These are phyloP conservation scores for Pachydiplax longipennis DNA, from an alignment of 2,888 invertebrate genomes.

Conservation along the genomic window DNA sequence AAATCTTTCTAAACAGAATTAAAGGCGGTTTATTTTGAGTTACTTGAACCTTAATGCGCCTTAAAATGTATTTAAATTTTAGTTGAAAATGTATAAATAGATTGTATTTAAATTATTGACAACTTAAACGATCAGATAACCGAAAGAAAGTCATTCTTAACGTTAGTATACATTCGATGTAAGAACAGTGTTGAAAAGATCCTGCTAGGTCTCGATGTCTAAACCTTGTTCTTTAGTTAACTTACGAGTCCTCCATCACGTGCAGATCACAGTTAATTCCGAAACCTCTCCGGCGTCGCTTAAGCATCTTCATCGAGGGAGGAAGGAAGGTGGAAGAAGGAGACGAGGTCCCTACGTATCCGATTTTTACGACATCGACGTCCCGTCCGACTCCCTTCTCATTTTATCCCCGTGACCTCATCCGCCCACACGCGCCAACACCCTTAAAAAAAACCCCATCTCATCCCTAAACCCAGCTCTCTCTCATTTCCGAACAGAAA, in stretches of 20 bases:
- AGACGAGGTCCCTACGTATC: neutral
- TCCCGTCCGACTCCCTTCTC: neutral
- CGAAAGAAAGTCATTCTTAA: neutral
- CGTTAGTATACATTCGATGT: neutral
- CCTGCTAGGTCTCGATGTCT: too few species aligned
- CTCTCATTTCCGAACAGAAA: constrained; percentile 13
- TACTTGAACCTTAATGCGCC: too few species aligned
- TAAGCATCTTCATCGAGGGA: neutral
- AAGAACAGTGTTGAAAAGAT: too few species aligned
- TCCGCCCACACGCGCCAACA: neutral
- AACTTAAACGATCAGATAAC: neutral
- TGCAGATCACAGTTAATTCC: neutral
- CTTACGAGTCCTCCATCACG: too few species aligned
- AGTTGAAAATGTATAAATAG: too few species aligned
- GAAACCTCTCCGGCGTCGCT: neutral
- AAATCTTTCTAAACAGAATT: too few species aligned
- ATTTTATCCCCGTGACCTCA: neutral
- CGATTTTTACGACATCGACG: neutral
- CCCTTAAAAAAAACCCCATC: constrained; percentile 16
- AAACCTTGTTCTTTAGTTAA: too few species aligned
- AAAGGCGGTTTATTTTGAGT: too few species aligned
- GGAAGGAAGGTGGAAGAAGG: neutral
- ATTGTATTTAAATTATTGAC: neutral
- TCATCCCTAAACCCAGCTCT: neutral
- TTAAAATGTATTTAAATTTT: neutral